A percentile compares a stretch with the other conserved stretches of the same genome.
These are phyloP conservation scores for Cinclus cinclus DNA, from an alignment of 2,113 vertebrate genomes.

Conservation along the genomic window DNA sequence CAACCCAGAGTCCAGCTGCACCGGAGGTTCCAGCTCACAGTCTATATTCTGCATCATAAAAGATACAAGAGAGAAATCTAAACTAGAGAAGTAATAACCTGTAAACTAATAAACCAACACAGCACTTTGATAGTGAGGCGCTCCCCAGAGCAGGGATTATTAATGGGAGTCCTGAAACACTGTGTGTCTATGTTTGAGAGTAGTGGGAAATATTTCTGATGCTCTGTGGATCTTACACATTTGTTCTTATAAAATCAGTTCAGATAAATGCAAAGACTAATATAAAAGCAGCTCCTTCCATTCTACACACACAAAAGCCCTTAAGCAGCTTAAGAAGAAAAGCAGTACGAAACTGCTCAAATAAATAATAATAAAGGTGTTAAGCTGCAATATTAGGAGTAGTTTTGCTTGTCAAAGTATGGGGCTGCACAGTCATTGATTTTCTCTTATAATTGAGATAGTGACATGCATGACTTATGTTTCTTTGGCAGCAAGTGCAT, in stretches of 20 bases:
- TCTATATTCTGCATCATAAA: constrained; percentile 62
- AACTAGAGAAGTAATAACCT: constrained; percentile 68
- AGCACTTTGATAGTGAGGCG: constrained; percentile 17
- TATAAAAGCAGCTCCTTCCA: not conserved
- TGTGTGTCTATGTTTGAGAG: not conserved
- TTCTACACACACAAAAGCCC: not conserved
- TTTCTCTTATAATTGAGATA: constrained; percentile 9
- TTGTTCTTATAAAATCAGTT: not conserved
- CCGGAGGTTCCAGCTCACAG: constrained; percentile 44
- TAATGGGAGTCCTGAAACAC: constrained; percentile 59
- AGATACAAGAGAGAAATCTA: constrained; percentile 67
- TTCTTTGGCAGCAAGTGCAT: not conserved
- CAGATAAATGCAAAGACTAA: not conserved
- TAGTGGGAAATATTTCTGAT: constrained; percentile 25
- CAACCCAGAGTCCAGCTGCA: constrained; percentile 25
- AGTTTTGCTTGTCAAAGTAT: not conserved
- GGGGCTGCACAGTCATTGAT: constrained; percentile 14
- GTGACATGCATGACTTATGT: not conserved
- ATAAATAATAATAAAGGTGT: constrained; percentile 34
- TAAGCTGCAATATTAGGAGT: not conserved
- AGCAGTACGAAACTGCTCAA: not conserved
- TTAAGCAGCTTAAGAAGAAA: constrained; percentile 5
- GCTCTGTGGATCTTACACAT: not conserved
- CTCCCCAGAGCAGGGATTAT: constrained; percentile 49
- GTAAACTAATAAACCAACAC: constrained; percentile 71